Evolutionary conservation across 2,888 invertebrate genomes (phyloP), one percentile per base, ranked within the genome.

Genomic region (Rhopalosiphum nymphaeae): DNA sequence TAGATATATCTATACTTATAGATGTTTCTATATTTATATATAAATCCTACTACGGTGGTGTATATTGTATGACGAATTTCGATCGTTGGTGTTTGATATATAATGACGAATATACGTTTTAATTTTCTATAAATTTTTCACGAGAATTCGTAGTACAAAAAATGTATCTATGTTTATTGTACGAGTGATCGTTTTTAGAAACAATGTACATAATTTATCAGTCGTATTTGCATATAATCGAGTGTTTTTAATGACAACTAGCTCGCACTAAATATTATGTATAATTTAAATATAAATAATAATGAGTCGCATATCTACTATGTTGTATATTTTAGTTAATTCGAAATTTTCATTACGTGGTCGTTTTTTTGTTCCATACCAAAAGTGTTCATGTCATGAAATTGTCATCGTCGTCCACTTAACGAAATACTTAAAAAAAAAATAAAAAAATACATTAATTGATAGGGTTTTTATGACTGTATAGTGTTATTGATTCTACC

Each of bases 351-450:
- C 67, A 36, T 67, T 67, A 36, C 67, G 67, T 67, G 36, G 67
- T 16, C n/a, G 16, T 67, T 67, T 67, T 67, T 67, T n/a, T n/a
- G 67, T 36, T 67, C 36, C n/a, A 36, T n/a, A 67, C 67, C 67
- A 67, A 67, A 67, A 67, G n/a, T 36, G 21, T 67, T 36, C 67
- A 67, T 36, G 7, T 67, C 67, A 36, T 36, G 67, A 67, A 67
- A 67, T 67, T 67, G 67, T 67, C 67, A 67, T 67, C 67, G 16
- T 67, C 67, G 67, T 67, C 67, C 36, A 67, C 67, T 67, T 67
- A 67, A 67, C 67, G 7, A 67, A 36, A 67, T 67, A 67, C 67
- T 67, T 67, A 36, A n/a, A 67, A 67, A 36, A 16, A 36, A 53
- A 53, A 67, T 7, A 21, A 21, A 36, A 36, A 16, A 67, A 67